Conservation (phyloP, 2,797 vertebrate genomes). For the Tokudaia muenninki region DNA sequence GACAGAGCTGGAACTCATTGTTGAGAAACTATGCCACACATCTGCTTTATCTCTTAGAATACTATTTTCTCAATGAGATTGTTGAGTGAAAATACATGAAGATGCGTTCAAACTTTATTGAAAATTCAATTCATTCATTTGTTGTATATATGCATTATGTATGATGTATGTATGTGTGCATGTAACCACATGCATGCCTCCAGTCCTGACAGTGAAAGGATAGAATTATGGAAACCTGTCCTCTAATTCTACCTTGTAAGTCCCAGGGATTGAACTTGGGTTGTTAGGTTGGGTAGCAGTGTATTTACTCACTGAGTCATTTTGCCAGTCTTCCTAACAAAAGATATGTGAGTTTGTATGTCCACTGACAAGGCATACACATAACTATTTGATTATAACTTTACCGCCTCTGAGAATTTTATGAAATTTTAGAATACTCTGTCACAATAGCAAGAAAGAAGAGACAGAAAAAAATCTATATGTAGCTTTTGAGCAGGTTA, state of each 20-base stretch:
- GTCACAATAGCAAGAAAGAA: background rate
- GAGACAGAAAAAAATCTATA: background rate
- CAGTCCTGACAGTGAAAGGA: background rate
- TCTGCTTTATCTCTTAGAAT: background rate
- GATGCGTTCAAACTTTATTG: background rate
- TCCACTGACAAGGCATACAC: constrained; percentile 20
- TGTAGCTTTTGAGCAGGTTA: background rate
- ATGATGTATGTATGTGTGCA: background rate
- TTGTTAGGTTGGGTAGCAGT: background rate
- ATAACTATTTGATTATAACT: constrained; percentile 25
- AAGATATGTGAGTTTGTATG: background rate
- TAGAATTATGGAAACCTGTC: background rate
- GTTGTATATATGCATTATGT: background rate
- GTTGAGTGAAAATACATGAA: background rate
- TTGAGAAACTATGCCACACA: background rate
- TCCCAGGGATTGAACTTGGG: background rate
- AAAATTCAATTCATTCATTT: background rate
- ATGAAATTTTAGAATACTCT: background rate
- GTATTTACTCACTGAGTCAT: background rate
- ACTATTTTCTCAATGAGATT: constrained; percentile 1
- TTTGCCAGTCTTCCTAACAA: background rate
- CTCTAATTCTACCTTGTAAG: background rate
- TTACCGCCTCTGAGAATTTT: background rate
- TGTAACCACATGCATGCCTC: background rate
- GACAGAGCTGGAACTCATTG: background rate